phyloP scores from a whole-genome alignment of 2,888 invertebrate genomes.

The Blastobasis lacticolella region DNA sequence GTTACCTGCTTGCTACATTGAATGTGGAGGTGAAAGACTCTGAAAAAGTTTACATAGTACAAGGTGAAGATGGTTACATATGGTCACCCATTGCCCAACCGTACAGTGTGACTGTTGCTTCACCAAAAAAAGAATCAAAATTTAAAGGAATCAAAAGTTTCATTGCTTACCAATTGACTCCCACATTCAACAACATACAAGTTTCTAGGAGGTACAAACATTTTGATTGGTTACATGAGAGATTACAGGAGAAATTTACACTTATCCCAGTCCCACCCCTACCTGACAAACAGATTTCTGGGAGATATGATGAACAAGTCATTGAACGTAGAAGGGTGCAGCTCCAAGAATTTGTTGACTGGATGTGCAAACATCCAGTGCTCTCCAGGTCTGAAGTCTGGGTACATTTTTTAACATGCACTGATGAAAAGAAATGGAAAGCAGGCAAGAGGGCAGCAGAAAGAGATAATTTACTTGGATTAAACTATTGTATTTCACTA shows the following conservation, averaged over 20 bases:
- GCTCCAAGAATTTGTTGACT: constrained; percentile 96
- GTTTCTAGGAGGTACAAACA: constrained; percentile 97
- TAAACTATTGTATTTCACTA: constrained; percentile 92
- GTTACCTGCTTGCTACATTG: constrained; percentile 86
- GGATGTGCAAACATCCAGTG: constrained; percentile 97
- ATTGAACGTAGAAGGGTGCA: constrained; percentile 95
- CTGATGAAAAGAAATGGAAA: constrained; percentile 98
- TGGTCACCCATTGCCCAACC: constrained; percentile 85
- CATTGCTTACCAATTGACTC: constrained; percentile 96
- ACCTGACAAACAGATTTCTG: constrained; percentile 98
- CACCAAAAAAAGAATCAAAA: constrained; percentile 98
- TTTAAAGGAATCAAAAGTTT: constrained; percentile 98
- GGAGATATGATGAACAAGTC: constrained; percentile 97
- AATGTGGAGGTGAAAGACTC: constrained; percentile 80
- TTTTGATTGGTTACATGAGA: constrained; percentile 98
- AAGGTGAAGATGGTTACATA: constrained; percentile 80
- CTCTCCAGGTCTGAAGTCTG: constrained; percentile 93
- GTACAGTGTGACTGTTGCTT: constrained; percentile 91
- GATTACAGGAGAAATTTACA: constrained; percentile 94
- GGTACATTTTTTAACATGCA: constrained; percentile 97
- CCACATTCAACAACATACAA: constrained; percentile 94
- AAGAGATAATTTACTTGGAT: constrained; percentile 91
- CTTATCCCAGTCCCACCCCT: constrained; percentile 96
- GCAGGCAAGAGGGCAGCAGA: constrained; percentile 96
- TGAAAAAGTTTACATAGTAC: constrained; percentile 82